Evolutionary conservation across 2,888 invertebrate species (phyloP).

Genomic region (Brachylomia viminalis): DNA sequence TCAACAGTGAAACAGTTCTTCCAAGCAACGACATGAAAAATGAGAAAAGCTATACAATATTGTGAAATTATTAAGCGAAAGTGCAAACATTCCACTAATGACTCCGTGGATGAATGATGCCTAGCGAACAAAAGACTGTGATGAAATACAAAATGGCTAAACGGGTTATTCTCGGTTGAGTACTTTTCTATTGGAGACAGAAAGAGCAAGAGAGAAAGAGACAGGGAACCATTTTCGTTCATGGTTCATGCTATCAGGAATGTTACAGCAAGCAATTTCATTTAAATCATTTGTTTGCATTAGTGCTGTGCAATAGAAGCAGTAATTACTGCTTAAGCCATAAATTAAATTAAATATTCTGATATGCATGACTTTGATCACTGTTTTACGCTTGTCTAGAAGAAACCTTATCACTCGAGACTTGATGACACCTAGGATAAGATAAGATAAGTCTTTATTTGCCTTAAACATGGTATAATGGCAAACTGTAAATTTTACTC

Average conservation of each 20-base stretch:
- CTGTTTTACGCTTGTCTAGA: not conserved
- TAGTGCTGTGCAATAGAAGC: not conserved
- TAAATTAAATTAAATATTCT: too few species aligned
- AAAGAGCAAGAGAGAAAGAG: not conserved
- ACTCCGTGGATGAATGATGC: slow-evolving; percentile 75
- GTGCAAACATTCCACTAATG: slow-evolving; percentile 80
- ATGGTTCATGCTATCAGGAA: not conserved
- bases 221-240: not conserved
- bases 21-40: slow-evolving; percentile 30
- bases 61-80: slow-evolving; percentile 72
- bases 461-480: too few species aligned
- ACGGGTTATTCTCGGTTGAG: slow-evolving; percentile 20
- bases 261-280: not conserved
- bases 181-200: not conserved
- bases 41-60: slow-evolving; percentile 65
- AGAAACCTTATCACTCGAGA: not conserved
- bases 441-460: too few species aligned
- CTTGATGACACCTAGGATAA: not conserved
- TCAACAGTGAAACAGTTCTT: not conserved
- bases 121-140: slow-evolving; percentile 73
- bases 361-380: too few species aligned
- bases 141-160: slow-evolving; percentile 69
- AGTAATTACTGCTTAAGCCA: not conserved
- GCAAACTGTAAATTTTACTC: too few species aligned
- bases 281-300: not conserved